These are phyloP conservation scores for Hylaeus anthracinus DNA, from an alignment of 1,140 invertebrate genomes.

Conservation along the genomic window DNA sequence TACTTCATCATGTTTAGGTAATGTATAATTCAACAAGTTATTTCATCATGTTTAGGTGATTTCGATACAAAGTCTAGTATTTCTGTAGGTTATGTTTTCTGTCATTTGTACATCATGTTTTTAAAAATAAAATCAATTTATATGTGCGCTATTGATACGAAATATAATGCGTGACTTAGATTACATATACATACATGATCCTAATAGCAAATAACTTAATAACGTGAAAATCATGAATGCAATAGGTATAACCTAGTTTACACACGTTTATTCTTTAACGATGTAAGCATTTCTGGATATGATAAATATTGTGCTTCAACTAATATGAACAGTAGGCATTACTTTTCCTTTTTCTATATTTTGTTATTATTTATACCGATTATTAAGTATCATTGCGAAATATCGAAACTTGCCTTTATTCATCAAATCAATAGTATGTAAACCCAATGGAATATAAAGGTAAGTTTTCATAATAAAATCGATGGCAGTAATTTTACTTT, in stretches of 20 bases:
- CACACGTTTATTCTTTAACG: neutral
- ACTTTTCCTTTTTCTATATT: neutral
- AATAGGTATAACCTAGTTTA: slow-evolving; percentile 21
- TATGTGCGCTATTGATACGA: neutral
- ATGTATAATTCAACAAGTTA: neutral
- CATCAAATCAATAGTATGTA: neutral
- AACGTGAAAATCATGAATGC: neutral
- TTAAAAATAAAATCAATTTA: neutral
- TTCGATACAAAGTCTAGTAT: neutral
- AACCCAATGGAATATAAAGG: slow-evolving; percentile 10
- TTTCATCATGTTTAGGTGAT: slow-evolving; percentile 23
- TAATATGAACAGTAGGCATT: neutral
- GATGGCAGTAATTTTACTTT: slow-evolving; percentile 1
- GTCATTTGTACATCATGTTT: neutral
- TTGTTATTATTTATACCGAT: neutral
- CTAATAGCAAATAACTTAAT: neutral
- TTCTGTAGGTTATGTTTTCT: slow-evolving; percentile 22
- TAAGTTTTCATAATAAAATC: slow-evolving; percentile 27
- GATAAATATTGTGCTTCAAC: neutral
- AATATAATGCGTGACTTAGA: neutral
- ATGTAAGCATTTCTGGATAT: neutral
- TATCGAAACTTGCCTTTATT: neutral
- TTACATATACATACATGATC: neutral
- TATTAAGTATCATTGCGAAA: neutral
- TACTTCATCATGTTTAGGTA: slow-evolving; percentile 37